Base-by-base conservation (phyloP, 2,888 invertebrate species). In the Sesamia inferens region DNA sequence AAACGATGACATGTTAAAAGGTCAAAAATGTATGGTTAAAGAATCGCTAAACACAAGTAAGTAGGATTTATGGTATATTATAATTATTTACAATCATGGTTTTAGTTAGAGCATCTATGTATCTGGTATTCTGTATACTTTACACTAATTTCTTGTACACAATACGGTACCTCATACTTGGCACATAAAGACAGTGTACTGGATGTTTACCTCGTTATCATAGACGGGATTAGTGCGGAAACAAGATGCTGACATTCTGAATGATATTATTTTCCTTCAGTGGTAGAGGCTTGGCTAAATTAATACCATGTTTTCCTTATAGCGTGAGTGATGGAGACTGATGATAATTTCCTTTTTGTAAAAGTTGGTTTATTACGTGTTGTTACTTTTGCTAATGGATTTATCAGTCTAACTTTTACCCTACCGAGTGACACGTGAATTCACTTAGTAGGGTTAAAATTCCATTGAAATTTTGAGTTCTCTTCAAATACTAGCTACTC, bases 291-390 rank as follows among this genome's bases (percentile, higher is more conserved):
- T 76, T 51, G 68, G 11, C 59, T 69, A 76, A 81, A 81, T 80
- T 80, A 78, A 80, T 80, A 80, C 22, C 24, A 51, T 19, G 19
- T 80, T 80, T 78, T 81, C 70, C 81, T 70, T 57, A 24, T 65
- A 48, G 16, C 22, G 19, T 44, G 63, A 68, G 48, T 39, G 70
- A 76, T 70, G 81, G 63, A 68, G 51, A 69, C 31, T 16, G 44
- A 75, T 63, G 55, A 70, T 22, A 39, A 42, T 57, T 6, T 79
- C 13, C n/a, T 79, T 62, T 55, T 68, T 57, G 79, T 62, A 13
- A 13, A 51, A 51, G 16, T 79, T 74, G 16, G 0, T 67, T 5
- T 7, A n/a, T 11, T 7, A 47, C 16, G 39, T 44, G 54, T 63
- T 54, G 22, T n/a, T 73, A 16, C 0, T 79, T 78, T 54, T 44